Evolutionary conservation across 2,888 invertebrate species (phyloP), one percentile per base, ranked within the genome.

Genomic region (Conistra vaccinii): DNA sequence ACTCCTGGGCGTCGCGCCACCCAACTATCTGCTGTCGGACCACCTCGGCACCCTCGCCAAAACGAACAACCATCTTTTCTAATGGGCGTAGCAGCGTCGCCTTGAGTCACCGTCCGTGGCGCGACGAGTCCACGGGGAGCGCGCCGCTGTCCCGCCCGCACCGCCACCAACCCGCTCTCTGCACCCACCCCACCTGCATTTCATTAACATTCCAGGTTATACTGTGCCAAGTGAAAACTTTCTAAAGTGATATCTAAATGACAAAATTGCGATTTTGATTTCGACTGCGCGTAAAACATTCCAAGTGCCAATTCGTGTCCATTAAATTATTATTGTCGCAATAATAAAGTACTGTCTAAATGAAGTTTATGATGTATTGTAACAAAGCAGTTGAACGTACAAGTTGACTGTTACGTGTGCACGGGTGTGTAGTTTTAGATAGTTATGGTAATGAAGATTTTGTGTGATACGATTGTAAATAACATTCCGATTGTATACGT

Each of bases 11-110:
- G 97, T 97, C 58, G 96, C 97, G 57, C 97, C 97, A 14, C 97
- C 97, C 80, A 97, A 97, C 88, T 97, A 97, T 89, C 95, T 97
- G 61, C 95, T 97, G 73, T 97, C 97, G 39, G 97, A 97, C 91
- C 97, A 97, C 88, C 95, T 97, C 83, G 97, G 97, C 84, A 97
- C 97, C 26, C 95, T 97, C 78, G 96, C 97, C 72, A 96, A 97
- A 90, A 95, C 97, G 85, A 97, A 97, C 92, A 97, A 97, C 93
- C 97, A 97, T 93, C 96, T 97, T 92, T 97, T 97, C 95, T 97
- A 97, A 97, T 96, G 93, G 93, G 92, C 90, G 91, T 91, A 92
- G 89, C 82, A 82, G 72, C 84, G 89, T 87, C 87, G 89, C 88
- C 87, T 85, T 86, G 87, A 87, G 87, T 87, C 87, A 77, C 76